A percentile compares a stretch with the other conserved stretches of the same genome.
phyloP scores from a whole-genome alignment of 92 coral and sea anemone species.

The Epizoanthus illoricatus region DNA sequence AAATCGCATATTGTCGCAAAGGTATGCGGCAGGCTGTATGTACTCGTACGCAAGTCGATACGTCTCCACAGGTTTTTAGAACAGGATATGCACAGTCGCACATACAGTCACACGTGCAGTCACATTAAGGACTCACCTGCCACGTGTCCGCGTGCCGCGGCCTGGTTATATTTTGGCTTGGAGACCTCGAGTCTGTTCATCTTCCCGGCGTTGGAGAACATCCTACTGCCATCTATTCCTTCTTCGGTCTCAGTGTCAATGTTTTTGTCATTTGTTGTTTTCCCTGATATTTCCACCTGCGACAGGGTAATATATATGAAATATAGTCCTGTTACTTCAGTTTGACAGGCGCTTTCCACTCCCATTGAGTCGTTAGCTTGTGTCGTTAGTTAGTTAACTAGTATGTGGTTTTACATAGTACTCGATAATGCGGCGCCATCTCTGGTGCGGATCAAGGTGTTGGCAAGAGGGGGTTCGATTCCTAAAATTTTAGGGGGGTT shows the following conservation, averaged over 20 bases:
- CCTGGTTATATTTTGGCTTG: background rate
- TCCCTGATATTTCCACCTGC: conserved; percentile 35
- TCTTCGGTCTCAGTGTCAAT: conserved; percentile 8
- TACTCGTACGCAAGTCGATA: too few species aligned
- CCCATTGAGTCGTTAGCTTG: too few species aligned
- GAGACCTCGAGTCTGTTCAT: conserved; percentile 4
- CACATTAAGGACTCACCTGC: conserved; percentile 2
- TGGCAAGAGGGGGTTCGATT: too few species aligned
- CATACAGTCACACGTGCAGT: background rate
- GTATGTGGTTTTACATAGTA: too few species aligned
- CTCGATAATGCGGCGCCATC: too few species aligned
- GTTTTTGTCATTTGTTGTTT: conserved; percentile 3
- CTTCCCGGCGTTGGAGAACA: conserved; percentile 1
- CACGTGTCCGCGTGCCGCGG: conserved; percentile 13
- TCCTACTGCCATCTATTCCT: background rate
- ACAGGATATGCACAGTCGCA: background rate
- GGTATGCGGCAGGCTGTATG: too few species aligned
- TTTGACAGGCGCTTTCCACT: too few species aligned
- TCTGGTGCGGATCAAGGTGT: too few species aligned
- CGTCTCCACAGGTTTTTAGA: too few species aligned
- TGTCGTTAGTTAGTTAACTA: too few species aligned
- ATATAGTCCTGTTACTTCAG: background rate
- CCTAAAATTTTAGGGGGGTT: too few species aligned
- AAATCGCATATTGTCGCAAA: too few species aligned
- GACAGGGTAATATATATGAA: background rate